Evolutionary conservation across 2,888 invertebrate genomes (phyloP).

Genomic region (Lypha dubia): DNA sequence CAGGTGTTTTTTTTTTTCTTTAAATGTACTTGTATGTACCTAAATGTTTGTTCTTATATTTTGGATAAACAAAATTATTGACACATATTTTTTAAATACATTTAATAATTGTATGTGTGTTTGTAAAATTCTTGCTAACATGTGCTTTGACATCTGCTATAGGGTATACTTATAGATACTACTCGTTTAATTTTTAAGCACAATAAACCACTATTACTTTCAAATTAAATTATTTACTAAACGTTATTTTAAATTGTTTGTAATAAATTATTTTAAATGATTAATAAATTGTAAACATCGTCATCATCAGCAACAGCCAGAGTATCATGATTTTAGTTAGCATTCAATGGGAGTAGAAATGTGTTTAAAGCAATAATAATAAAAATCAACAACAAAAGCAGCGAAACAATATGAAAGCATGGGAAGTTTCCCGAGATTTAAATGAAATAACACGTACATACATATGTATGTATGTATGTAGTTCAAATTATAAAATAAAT

Average conservation of each 20-base stretch:
- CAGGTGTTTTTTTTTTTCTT: too few relatives aligned
- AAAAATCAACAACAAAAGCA: slow-evolving; percentile 27
- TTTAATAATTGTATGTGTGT: too few relatives aligned
- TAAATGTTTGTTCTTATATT: background rate
- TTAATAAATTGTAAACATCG: slow-evolving; percentile 68
- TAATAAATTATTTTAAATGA: slow-evolving; percentile 68
- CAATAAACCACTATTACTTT: slow-evolving; percentile 35
- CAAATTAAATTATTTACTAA: slow-evolving; percentile 46
- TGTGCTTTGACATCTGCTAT: slow-evolving; percentile 6
- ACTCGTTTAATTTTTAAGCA: too few relatives aligned
- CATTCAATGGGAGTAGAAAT: slow-evolving; percentile 48
- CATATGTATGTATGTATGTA: too few relatives aligned
- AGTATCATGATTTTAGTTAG: slow-evolving; percentile 59
- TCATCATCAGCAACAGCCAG: slow-evolving; percentile 29
- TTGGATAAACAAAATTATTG: too few relatives aligned
- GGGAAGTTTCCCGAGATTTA: slow-evolving; percentile 21
- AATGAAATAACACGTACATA: background rate
- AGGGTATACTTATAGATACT: too few relatives aligned
- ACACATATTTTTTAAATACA: too few relatives aligned
- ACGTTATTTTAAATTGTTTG: slow-evolving; percentile 60
- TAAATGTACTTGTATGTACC: too few relatives aligned
- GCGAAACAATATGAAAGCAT: slow-evolving; percentile 1
- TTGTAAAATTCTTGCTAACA: too few relatives aligned
- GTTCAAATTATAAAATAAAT: background rate
- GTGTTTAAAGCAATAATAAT: slow-evolving; percentile 39